Percentiles rank a stretch among this genome's conserved stretches.
These are phyloP conservation scores for Amiota minor DNA, from an alignment of 2,888 invertebrate genomes.

Conservation along the genomic window DNA sequence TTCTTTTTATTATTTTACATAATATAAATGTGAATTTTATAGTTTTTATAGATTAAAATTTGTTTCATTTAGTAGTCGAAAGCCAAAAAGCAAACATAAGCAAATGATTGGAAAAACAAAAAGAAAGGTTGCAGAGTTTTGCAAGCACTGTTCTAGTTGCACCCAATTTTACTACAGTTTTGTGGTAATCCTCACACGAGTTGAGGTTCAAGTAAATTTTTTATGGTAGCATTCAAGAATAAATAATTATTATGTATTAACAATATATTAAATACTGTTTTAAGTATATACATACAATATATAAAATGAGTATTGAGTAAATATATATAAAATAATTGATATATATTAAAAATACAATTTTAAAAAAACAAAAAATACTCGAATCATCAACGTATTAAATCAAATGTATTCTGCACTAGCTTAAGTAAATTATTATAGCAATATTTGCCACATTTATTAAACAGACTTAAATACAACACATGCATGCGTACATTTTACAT, in stretches of 20 bases:
- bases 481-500: background rate
- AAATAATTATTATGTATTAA: background rate
- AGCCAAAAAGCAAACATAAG: background rate
- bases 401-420: slow-evolving; percentile 14
- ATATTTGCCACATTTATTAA: slow-evolving; percentile 24
- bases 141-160: slow-evolving; percentile 31
- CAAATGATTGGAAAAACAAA: slow-evolving; percentile 41
- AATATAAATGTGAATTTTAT: too few relatives aligned
- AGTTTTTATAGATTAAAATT: too few relatives aligned
- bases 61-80: too few relatives aligned
- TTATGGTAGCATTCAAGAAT: slow-evolving; percentile 18
- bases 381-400: background rate
- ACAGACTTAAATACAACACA: too few relatives aligned
- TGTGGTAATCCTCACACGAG: slow-evolving; percentile 42
- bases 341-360: slow-evolving; percentile 63
- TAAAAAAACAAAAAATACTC: slow-evolving; percentile 52
- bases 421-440: slow-evolving; percentile 35
- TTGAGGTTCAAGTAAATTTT: slow-evolving; percentile 18
- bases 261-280: slow-evolving; percentile 53
- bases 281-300: slow-evolving; percentile 49
- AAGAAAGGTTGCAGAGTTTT: slow-evolving; percentile 30
- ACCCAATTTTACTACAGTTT: background rate
- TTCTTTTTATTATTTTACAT: too few relatives aligned
- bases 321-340: too few relatives aligned
- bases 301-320: slow-evolving; percentile 16